A percentile compares a stretch with the other conserved stretches of the same genome.
Evolutionary conservation across 2,888 invertebrate genomes (phyloP).

Genomic region (Cyclophora punctaria): DNA sequence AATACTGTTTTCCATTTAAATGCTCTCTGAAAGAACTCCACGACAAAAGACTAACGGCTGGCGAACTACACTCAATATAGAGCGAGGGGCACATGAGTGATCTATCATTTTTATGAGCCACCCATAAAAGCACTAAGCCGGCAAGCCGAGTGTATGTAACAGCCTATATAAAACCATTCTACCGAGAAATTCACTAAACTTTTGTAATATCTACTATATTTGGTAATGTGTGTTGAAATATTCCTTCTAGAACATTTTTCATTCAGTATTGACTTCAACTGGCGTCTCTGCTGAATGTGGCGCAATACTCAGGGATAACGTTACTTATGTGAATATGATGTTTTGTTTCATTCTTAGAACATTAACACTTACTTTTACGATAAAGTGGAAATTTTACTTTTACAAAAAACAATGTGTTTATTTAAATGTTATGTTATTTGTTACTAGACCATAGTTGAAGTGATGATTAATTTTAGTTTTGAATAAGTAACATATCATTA

Average conservation of each 20-base stretch:
- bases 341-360: too few species aligned
- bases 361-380: too few species aligned
- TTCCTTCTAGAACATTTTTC: neutral
- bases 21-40: neutral
- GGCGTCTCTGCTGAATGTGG: too few species aligned
- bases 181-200: slow-evolving; percentile 53
- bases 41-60: slow-evolving; percentile 2
- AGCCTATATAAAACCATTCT: slow-evolving; percentile 64
- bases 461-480: too few species aligned
- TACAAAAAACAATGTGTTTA: too few species aligned
- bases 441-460: too few species aligned
- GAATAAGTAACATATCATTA: too few species aligned
- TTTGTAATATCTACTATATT: slow-evolving; percentile 46
- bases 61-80: slow-evolving; percentile 12
- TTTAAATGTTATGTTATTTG: too few species aligned
- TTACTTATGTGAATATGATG: too few species aligned
- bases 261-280: too few species aligned
- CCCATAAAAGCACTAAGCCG: slow-evolving; percentile 60
- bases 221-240: slow-evolving; percentile 19
- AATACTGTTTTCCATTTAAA: neutral
- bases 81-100: slow-evolving; percentile 32
- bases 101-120: slow-evolving; percentile 68
- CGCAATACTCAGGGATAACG: too few species aligned
- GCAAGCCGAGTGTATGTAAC: slow-evolving; percentile 67
- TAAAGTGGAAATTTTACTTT: too few species aligned